phyloP scores from a whole-genome alignment of 2,113 vertebrate genomes.

The Channa argus region DNA sequence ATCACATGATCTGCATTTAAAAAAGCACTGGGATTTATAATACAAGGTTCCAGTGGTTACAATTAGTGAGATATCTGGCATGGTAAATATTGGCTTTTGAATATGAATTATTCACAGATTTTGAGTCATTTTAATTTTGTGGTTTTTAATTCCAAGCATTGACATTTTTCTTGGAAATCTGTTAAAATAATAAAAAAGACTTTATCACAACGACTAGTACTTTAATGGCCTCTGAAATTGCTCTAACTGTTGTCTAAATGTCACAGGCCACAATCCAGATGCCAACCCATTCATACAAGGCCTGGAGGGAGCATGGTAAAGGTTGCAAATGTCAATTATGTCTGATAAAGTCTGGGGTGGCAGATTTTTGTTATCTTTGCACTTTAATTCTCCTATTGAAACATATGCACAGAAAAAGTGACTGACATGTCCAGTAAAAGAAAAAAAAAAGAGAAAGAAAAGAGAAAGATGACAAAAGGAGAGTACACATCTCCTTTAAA shows the following conservation, averaged over 20 bases:
- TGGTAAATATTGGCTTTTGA: conserved; percentile 11
- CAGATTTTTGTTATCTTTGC: conserved; percentile 62
- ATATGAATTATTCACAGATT: conserved; percentile 10
- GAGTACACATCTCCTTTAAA: background rate
- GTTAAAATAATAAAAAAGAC: conserved; percentile 24
- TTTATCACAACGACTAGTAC: conserved; percentile 54
- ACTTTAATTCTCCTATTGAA: conserved; percentile 25
- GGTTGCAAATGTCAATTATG: conserved; percentile 77
- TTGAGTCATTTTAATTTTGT: conserved; percentile 4
- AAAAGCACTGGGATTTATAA: conserved; percentile 32
- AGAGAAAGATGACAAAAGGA: background rate
- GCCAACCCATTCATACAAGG: conserved; percentile 50
- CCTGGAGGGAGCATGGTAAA: conserved; percentile 72
- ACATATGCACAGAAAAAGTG: conserved; percentile 23
- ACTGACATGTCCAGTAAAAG: background rate
- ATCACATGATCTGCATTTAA: conserved; percentile 31
- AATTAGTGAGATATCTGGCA: conserved; percentile 13
- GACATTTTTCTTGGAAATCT: conserved; percentile 34
- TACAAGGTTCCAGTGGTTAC: background rate
- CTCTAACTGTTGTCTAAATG: conserved; percentile 81
- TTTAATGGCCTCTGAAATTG: conserved; percentile 68
- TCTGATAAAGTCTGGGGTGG: conserved; percentile 67
- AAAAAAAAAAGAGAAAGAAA: conserved; percentile 3
- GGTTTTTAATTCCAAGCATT: conserved; percentile 15
- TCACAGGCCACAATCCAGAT: conserved; percentile 77